These are phyloP conservation scores for Spizaetus ornatus DNA, from an alignment of 2,113 vertebrate species.

Conservation along the genomic window DNA sequence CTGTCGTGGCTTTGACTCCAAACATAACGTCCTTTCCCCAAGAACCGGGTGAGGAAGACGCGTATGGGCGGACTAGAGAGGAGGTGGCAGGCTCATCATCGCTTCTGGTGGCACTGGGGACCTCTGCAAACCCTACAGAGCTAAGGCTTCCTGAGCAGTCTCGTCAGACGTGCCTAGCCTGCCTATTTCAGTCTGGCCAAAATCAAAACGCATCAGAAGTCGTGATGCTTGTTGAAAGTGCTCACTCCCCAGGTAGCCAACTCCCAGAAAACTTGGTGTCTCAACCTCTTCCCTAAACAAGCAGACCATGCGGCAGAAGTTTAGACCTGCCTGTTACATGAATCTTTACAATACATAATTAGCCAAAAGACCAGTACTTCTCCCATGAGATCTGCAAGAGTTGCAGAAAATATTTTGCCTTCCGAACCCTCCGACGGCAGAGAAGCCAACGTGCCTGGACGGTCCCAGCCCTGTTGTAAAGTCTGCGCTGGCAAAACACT, in stretches of 20 bases:
- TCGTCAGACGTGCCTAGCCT: conserved; percentile 21
- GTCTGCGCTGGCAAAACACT: not conserved
- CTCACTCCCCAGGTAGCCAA: not conserved
- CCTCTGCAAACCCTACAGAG: not conserved
- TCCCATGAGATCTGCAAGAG: not conserved
- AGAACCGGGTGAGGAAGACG: not conserved
- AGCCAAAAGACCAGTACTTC: conserved; percentile 48
- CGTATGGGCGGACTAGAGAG: not conserved
- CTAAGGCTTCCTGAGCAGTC: not conserved
- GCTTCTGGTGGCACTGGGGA: not conserved
- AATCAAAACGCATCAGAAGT: not conserved
- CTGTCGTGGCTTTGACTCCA: not conserved
- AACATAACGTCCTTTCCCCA: not conserved
- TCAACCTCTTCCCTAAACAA: not conserved
- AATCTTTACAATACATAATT: conserved; percentile 65
- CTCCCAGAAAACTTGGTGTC: not conserved
- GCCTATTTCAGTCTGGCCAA: not conserved
- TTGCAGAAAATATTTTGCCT: not conserved
- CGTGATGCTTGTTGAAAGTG: not conserved
- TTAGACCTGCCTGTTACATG: conserved; percentile 64
- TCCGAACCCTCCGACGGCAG: not conserved
- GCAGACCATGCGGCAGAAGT: not conserved
- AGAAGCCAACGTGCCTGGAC: not conserved
- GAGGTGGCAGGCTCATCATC: not conserved
- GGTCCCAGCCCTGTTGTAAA: not conserved